Conservation (phyloP, 2,113 vertebrate species). For the Urocynchramus pylzowi region DNA sequence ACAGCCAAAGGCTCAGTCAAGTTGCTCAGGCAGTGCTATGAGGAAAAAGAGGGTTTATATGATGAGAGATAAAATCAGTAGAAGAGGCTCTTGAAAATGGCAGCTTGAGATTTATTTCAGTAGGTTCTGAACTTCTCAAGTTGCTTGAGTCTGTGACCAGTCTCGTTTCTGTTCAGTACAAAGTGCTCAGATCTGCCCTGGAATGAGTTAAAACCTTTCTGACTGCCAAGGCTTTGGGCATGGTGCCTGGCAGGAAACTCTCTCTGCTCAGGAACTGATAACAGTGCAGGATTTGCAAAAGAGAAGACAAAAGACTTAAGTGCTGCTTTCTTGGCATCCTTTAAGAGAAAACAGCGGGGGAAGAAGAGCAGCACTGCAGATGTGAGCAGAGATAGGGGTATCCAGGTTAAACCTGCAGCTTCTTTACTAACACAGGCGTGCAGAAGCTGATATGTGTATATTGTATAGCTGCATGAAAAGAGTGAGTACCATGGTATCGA, state of each 20-base stretch:
- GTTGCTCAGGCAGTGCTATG: rapidly evolving
- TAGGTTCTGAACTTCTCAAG: not conserved
- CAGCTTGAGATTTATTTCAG: not conserved
- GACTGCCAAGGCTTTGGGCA: conserved; percentile 29
- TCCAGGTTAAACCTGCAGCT: conserved; percentile 3
- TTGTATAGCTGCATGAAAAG: not conserved
- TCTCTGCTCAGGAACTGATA: conserved; percentile 23
- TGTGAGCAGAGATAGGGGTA: conserved; percentile 2
- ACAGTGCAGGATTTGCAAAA: not conserved
- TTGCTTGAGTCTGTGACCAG: not conserved
- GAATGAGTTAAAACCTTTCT: conserved; percentile 24
- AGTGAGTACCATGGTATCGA: not conserved
- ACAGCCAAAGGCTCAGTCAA: rapidly evolving
- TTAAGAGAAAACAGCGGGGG: not conserved
- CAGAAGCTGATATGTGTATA: not conserved
- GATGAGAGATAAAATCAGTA: not conserved
- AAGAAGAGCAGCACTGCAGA: conserved; percentile 14
- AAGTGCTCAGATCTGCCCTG: not conserved
- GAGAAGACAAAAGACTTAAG: conserved; percentile 53
- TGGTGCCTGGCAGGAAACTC: conserved; percentile 19
- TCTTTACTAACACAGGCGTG: not conserved
- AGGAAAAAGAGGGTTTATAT: not conserved
- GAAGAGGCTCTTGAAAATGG: not conserved
- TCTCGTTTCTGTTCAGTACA: rapidly evolving
- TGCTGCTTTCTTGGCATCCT: conserved; percentile 31